Conservation (phyloP, 1,140 invertebrate species). For the Doryteuthis pealeii region DNA sequence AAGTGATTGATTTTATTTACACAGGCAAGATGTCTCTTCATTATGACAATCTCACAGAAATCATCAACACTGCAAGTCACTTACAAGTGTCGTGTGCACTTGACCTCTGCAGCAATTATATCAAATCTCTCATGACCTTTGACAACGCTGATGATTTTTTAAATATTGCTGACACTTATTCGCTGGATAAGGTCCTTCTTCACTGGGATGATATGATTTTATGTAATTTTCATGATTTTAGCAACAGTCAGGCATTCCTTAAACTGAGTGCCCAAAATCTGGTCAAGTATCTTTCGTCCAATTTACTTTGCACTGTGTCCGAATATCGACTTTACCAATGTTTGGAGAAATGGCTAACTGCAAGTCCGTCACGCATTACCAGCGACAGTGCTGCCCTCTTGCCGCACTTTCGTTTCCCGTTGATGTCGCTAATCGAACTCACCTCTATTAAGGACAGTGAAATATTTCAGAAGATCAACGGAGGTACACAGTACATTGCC, state of each 20-base stretch:
- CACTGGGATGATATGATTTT: slow-evolving; percentile 54
- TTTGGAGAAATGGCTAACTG: slow-evolving; percentile 51
- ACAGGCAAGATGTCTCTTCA: slow-evolving; percentile 67
- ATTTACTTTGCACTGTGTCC: slow-evolving; percentile 42
- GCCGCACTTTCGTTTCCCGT: slow-evolving; percentile 46
- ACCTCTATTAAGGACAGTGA: slow-evolving; percentile 43
- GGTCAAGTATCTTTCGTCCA: slow-evolving; percentile 42
- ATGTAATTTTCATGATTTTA: slow-evolving; percentile 52
- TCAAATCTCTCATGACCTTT: slow-evolving; percentile 53
- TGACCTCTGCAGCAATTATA: slow-evolving; percentile 55
- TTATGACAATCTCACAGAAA: slow-evolving; percentile 53
- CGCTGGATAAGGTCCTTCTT: slow-evolving; percentile 45
- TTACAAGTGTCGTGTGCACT: slow-evolving; percentile 52
- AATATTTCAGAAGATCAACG: slow-evolving; percentile 43
- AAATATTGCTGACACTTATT: slow-evolving; percentile 55
- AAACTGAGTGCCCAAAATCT: slow-evolving; percentile 44
- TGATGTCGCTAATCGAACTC: slow-evolving; percentile 52
- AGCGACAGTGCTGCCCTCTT: slow-evolving; percentile 35
- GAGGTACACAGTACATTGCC: slow-evolving; percentile 36
- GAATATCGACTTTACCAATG: slow-evolving; percentile 66
- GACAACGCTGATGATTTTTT: slow-evolving; percentile 55
- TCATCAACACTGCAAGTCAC: slow-evolving; percentile 57
- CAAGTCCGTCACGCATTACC: slow-evolving; percentile 33
- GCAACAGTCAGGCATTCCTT: slow-evolving; percentile 46
- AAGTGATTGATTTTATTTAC: slow-evolving; percentile 87